Evolutionary conservation across 2,888 invertebrate genomes (phyloP), one percentile per base, ranked within the genome.

Genomic region (Macrostomum cliftonense): DNA sequence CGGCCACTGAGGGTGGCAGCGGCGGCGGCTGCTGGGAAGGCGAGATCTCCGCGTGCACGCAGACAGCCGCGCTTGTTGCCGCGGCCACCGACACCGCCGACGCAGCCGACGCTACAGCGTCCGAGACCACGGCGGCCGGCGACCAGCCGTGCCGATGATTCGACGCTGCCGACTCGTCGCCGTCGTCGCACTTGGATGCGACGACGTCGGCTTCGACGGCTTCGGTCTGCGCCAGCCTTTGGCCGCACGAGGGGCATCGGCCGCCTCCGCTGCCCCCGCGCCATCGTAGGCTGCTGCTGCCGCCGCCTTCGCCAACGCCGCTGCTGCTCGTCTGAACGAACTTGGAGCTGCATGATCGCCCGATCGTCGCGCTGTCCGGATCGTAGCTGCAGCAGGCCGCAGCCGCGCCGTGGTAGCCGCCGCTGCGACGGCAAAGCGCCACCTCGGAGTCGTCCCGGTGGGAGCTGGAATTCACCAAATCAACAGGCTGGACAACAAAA

Each of bases 321-420:
- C 28, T 28, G 28, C 9, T 9, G 14, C 28, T 12, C 20, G 36
- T 37, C 12, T 28, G 14, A 7, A n/a, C 28, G 43, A n/a, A 14
- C 19, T 14, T 14, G 2, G 43, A 20, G 20, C 14, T 28, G 43
- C 7, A 20, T 12, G 43, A n/a, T 14, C n/a, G 16, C 4, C 19
- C 5, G n/a, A 36, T 37, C 7, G 48, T 14, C 13, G 39, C 40
- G 7, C 42, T 42, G 48, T 43, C 39, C 9, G 47, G 39, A n/a
- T n/a, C n/a, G n/a, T n/a, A n/a, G 39, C 21, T 20, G 38, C 11
- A 53, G 46, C 7, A 53, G 39, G 37, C 52, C 55, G 17, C 49
- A 42, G 2, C 17, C 9, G 53, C 38, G 43, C 43, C 42, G 28
- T 21, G 20, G n/a, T 36, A n/a, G 12, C 46, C 39, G 44, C 46